These are phyloP conservation scores for Bombyx mori DNA, from an alignment of 1,140 invertebrate species.

Conservation along the genomic window ASM3026992v2 NC_085129.1:4854501-4855000, in stretches of 20 bases:
- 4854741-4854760: constrained; percentile 33
- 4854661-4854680: constrained; percentile 7
- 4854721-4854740: constrained; percentile 31
- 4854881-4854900: constrained; percentile 1
- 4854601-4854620: too few relatives aligned
- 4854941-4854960: constrained; percentile 60
- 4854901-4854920: constrained; percentile 16
- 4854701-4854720: constrained; percentile 24
- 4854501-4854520: constrained; percentile 1
- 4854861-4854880: not conserved
- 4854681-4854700: constrained; percentile 1
- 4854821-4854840: constrained; percentile 4
- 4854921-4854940: constrained; percentile 57
- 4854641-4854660: constrained; percentile 10
- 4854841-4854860: too few relatives aligned
- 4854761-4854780: constrained; percentile 20
- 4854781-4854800: constrained; percentile 30
- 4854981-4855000: constrained; percentile 52
- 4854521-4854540: not conserved
- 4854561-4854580: too few relatives aligned
- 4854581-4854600: too few relatives aligned
- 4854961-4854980: constrained; percentile 58
- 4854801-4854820: constrained; percentile 40
- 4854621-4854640: not conserved
- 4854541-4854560: not conserved